Conservation (phyloP, 2,888 invertebrate species). For the Trichogramma dendrolimi region DNA sequence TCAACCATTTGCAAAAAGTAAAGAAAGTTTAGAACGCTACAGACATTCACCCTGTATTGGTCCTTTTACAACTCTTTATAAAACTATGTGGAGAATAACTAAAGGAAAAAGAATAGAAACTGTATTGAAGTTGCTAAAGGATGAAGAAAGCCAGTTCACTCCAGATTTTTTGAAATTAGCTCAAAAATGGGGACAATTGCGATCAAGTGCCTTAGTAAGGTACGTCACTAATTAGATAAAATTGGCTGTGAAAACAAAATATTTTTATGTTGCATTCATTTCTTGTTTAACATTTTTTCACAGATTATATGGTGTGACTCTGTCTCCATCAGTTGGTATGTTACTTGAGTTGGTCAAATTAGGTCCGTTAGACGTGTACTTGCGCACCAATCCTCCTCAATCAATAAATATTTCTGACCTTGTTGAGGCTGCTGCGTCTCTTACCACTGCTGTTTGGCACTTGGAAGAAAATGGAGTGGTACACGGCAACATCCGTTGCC, state of each 20-base stretch:
- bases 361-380: constrained; percentile 74
- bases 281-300: neutral
- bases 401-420: constrained; percentile 66
- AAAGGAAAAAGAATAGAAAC: constrained; percentile 74
- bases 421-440: constrained; percentile 74
- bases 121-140: constrained; percentile 74
- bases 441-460: constrained; percentile 84
- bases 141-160: constrained; percentile 54
- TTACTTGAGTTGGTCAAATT: constrained; percentile 75
- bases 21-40: constrained; percentile 28
- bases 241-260: neutral
- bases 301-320: constrained; percentile 70
- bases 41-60: constrained; percentile 24
- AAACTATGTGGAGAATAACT: constrained; percentile 73
- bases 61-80: constrained; percentile 52
- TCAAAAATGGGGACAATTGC: constrained; percentile 74
- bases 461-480: constrained; percentile 76
- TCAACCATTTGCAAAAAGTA: constrained; percentile 46
- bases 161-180: constrained; percentile 75
- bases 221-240: constrained; percentile 19
- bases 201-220: constrained; percentile 70
- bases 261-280: neutral
- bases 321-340: constrained; percentile 74
- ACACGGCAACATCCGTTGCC: constrained; percentile 81
- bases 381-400: constrained; percentile 51